Percentiles rank a stretch among this genome's conserved stretches.
These are phyloP conservation scores for Prenolepis imparis DNA, from an alignment of 2,888 invertebrate species.

Conservation along the genomic window DNA sequence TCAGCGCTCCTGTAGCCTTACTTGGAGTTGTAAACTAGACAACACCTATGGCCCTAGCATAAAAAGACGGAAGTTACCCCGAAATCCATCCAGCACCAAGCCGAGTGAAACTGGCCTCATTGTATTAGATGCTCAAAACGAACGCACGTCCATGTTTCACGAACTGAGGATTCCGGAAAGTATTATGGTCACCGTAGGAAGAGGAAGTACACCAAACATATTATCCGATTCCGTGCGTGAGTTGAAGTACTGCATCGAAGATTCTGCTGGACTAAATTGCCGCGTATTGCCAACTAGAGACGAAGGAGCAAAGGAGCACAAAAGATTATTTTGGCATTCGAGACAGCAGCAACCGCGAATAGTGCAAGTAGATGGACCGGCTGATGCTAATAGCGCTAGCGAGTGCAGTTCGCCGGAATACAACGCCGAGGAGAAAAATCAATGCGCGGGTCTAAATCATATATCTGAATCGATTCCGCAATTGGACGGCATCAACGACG, in stretches of 20 bases:
- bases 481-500: constrained; percentile 91
- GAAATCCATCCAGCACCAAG: constrained; percentile 77
- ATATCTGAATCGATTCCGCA: constrained; percentile 87
- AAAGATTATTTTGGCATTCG: constrained; percentile 84
- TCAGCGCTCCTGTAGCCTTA: constrained; percentile 90
- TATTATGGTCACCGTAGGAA: constrained; percentile 85
- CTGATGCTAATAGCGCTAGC: constrained; percentile 87
- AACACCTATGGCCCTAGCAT: constrained; percentile 89
- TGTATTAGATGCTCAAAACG: constrained; percentile 79
- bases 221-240: constrained; percentile 81
- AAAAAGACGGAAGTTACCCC: constrained; percentile 90
- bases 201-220: constrained; percentile 79
- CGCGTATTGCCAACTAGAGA: constrained; percentile 78
- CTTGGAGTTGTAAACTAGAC: constrained; percentile 91
- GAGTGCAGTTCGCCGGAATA: constrained; percentile 85
- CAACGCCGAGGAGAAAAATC: constrained; percentile 78
- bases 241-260: constrained; percentile 80
- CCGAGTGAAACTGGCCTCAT: constrained; percentile 79
- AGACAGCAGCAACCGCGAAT: constrained; percentile 87
- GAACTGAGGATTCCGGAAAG: constrained; percentile 87
- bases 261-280: constrained; percentile 73
- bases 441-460: constrained; percentile 42
- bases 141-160: constrained; percentile 81
- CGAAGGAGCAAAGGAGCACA: constrained; percentile 84
- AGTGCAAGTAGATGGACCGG: constrained; percentile 88